Evolutionary conservation across 2,797 vertebrate species (phyloP), one percentile per base, ranked within the genome.

Genomic region (Benthosema pterotum): DNA sequence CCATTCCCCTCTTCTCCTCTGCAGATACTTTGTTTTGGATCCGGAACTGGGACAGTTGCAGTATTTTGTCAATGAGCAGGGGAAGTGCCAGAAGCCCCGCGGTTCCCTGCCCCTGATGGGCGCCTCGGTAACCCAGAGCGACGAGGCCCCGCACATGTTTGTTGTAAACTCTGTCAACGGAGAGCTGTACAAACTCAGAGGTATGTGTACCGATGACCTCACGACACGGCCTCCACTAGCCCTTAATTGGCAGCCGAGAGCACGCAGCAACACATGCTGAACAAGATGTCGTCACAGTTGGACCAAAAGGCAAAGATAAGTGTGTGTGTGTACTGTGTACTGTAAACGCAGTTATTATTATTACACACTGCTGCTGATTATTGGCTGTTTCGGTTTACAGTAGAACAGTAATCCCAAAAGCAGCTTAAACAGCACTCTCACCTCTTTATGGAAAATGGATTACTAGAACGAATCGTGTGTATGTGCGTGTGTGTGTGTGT

Each of bases 1-100:
- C 43, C 42, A 9, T 47, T 16, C 18, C 15, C 46, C 16, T 28
- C n/a, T 19, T 51, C 2, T 66, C 68, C 17, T 16, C 9, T 77
- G 52, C 88, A 99, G 97, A 91, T 99, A 98, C 88, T 99, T 99
- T 66, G 94, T 99, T 63, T 84, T 99, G 84, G 95, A 99, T 63
- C 94, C 95, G 42, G 96, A 98, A 61, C 83, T 93, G 15, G 95
- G 95, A 32, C 89, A 94, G 85, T 93, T 99, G 78, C 96, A 97
- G 84, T 99, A 99, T 87, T 99, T 95, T 38, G 95, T 99, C 90
- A 97, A 93, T 9, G 97, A 98, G 56, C 95, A 95, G 63, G 96
- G 94, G 65, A 96, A 93, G 82, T 94, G 83, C 80, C 97, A 97
- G 93, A 99, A 97, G 88, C 96, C 97, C 7, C 90, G 97, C 7